These are phyloP conservation scores for Luscinia luscinia DNA, from an alignment of 2,797 vertebrate species.

Conservation along the genomic window DNA sequence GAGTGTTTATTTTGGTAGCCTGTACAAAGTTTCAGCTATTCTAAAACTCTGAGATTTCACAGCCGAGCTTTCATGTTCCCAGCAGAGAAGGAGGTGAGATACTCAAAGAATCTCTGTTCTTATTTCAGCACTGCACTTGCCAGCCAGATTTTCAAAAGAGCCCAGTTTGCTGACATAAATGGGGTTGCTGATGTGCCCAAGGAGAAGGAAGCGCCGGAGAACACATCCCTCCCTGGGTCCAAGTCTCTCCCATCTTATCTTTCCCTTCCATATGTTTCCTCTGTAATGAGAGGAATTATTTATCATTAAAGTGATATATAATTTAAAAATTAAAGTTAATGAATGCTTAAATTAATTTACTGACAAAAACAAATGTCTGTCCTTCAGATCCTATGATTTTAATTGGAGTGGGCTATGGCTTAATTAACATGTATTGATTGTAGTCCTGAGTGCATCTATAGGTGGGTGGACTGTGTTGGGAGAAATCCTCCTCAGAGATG, in stretches of 20 bases:
- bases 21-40: slow-evolving; percentile 27
- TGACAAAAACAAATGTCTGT: slow-evolving; percentile 65
- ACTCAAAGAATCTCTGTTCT: slow-evolving; percentile 57
- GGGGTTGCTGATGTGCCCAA: not conserved
- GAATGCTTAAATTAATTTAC: slow-evolving; percentile 52
- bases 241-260: slow-evolving; percentile 53
- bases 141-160: slow-evolving; percentile 35
- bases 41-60: slow-evolving; percentile 41
- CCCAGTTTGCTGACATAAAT: slow-evolving; percentile 53
- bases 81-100: slow-evolving; percentile 58
- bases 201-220: not conserved
- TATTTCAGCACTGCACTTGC: slow-evolving; percentile 23
- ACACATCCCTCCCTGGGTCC: not conserved
- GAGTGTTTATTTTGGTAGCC: slow-evolving; percentile 48
- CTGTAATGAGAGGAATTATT: slow-evolving; percentile 64
- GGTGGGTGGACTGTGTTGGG: slow-evolving; percentile 35
- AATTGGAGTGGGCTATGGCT: slow-evolving; percentile 45
- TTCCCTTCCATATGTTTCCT: slow-evolving; percentile 55
- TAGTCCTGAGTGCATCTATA: not conserved
- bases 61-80: slow-evolving; percentile 49
- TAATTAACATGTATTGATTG: slow-evolving; percentile 62
- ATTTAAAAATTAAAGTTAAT: slow-evolving; percentile 58
- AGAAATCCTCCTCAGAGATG: not conserved
- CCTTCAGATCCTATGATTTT: slow-evolving; percentile 45
- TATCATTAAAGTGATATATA: slow-evolving; percentile 55